phyloP scores from a whole-genome alignment of 2,113 vertebrate genomes.

The Paedocypris sp. region DNA sequence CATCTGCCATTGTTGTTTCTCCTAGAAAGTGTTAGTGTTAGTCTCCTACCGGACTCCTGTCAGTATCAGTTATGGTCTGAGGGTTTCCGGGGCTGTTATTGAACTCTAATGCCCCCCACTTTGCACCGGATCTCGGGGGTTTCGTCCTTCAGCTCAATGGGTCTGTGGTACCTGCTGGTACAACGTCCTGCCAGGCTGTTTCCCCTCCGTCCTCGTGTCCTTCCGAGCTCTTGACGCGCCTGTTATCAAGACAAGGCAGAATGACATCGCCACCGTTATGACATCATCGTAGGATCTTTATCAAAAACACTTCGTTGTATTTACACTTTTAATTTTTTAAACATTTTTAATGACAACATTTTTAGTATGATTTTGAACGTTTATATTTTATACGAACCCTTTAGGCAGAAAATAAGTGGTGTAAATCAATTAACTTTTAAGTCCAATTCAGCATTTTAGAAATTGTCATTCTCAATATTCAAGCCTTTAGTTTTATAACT shows the following conservation, averaged over 20 bases:
- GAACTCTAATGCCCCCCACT: not conserved
- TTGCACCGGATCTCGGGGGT: not conserved
- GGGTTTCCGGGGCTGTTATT: not conserved
- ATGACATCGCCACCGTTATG: not conserved
- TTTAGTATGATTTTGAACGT: too few species aligned
- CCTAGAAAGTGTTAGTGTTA: slow-evolving; percentile 7
- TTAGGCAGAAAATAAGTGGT: too few species aligned
- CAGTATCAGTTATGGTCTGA: not conserved
- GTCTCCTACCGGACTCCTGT: slow-evolving; percentile 3
- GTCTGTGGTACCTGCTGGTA: not conserved
- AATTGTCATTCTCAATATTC: too few species aligned
- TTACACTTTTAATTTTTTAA: too few species aligned
- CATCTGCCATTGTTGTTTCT: not conserved
- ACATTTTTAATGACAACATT: too few species aligned
- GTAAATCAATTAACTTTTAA: too few species aligned
- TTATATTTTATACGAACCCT: too few species aligned
- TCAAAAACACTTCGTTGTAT: not conserved
- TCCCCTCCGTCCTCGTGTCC: not conserved
- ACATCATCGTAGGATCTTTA: not conserved
- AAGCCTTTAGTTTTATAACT: too few species aligned
- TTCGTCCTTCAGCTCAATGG: not conserved
- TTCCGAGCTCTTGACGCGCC: not conserved
- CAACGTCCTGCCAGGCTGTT: slow-evolving; percentile 3
- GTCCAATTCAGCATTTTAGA: too few species aligned
- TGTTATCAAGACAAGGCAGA: not conserved